Evolutionary conservation across 2,113 vertebrate genomes (phyloP).

Genomic region (Caranx ignobilis): DNA sequence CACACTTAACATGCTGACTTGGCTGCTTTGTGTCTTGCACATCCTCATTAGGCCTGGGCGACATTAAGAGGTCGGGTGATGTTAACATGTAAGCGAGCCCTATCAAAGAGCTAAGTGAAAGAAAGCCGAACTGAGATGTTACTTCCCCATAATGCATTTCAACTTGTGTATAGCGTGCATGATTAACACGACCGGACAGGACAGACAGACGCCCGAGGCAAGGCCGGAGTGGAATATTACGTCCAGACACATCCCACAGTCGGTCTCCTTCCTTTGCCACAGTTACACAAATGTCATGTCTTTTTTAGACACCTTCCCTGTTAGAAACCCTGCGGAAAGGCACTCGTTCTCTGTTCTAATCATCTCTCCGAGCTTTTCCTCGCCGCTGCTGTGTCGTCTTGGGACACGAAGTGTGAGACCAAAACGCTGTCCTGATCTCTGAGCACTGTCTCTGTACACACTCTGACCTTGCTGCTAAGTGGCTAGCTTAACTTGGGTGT

Average conservation of each 20-base stretch:
- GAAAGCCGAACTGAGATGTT: conserved; percentile 13
- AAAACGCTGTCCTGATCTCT: not conserved
- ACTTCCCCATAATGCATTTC: conserved; percentile 30
- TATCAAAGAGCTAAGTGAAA: conserved; percentile 9
- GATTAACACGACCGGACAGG: conserved; percentile 53
- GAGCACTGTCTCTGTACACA: not conserved
- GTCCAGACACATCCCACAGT: not conserved
- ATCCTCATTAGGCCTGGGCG: conserved; percentile 38
- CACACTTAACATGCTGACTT: conserved; percentile 49
- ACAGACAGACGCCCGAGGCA: conserved; percentile 37
- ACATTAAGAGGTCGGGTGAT: not conserved
- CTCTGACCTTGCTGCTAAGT: conserved; percentile 62
- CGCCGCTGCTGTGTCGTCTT: not conserved
- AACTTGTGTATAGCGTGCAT: conserved; percentile 3
- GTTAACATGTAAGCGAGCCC: not conserved
- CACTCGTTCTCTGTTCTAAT: not conserved
- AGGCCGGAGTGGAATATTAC: conserved; percentile 30
- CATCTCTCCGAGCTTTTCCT: not conserved
- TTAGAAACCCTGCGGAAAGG: conserved; percentile 7
- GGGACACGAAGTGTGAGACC: not conserved
- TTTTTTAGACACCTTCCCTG: not conserved
- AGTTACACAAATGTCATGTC: conserved; percentile 7
- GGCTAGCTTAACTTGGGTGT: conserved; percentile 31
- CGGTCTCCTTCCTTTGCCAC: not conserved
- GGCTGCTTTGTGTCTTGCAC: conserved; percentile 35